Conservation (phyloP, 2,888 invertebrate species). For the Synanthedon myopaeformis region DNA sequence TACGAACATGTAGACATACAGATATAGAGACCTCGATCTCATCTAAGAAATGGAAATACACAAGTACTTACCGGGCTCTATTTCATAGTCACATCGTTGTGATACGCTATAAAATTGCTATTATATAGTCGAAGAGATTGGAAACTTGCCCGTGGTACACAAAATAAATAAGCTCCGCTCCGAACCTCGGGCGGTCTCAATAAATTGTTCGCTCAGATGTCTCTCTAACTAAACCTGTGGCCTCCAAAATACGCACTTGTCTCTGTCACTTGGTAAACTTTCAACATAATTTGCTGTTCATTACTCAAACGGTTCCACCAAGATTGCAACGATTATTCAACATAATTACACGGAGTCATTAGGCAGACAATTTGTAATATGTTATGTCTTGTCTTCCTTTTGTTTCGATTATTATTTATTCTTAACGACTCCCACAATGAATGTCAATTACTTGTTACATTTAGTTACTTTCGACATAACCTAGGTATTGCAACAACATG, state of each 20-base stretch:
- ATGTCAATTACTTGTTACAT: background rate
- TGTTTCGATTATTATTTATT: background rate
- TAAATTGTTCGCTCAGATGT: background rate
- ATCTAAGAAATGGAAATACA: background rate
- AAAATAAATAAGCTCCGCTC: background rate
- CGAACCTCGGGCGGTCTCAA: background rate
- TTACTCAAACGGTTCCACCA: background rate
- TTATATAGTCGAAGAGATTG: slow-evolving; percentile 6
- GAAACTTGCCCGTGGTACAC: slow-evolving; percentile 3
- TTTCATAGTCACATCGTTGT: slow-evolving; percentile 1
- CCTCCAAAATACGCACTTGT: slow-evolving; percentile 12
- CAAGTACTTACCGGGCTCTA: background rate
- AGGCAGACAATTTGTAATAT: background rate
- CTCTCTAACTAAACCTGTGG: background rate
- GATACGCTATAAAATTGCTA: slow-evolving; percentile 5
- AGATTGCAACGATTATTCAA: background rate
- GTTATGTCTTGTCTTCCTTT: background rate
- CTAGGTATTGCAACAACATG: background rate
- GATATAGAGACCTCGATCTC: background rate
- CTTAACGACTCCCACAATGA: background rate
- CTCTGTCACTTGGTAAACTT: slow-evolving; percentile 18
- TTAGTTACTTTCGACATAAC: background rate
- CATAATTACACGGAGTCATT: background rate
- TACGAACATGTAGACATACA: too few relatives aligned
- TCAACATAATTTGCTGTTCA: slow-evolving; percentile 13